Percentiles rank a stretch among this genome's conserved stretches.
phyloP scores from a whole-genome alignment of 1,140 invertebrate species.

The Mizuhopecten yessoensis region DNA sequence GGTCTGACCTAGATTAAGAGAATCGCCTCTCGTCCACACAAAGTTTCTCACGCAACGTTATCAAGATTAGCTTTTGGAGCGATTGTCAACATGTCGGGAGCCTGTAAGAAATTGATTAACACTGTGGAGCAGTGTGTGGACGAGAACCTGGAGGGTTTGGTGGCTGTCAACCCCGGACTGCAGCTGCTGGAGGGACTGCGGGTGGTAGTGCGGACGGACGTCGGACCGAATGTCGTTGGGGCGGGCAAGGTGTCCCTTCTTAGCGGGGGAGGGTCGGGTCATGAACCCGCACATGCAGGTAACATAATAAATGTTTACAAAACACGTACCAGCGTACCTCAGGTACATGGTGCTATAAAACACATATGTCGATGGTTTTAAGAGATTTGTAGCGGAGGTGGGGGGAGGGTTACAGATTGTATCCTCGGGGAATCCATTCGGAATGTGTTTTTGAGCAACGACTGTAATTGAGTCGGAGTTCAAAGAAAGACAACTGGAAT shows the following conservation, averaged over 20 bases:
- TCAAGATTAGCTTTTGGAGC: not conserved
- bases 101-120: slow-evolving; percentile 88
- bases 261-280: slow-evolving; percentile 92
- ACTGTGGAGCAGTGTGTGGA: slow-evolving; percentile 87
- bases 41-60: not conserved
- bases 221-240: slow-evolving; percentile 83
- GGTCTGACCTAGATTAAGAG: not conserved
- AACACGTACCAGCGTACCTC: too few relatives aligned
- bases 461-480: too few relatives aligned
- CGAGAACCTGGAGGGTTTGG: slow-evolving; percentile 88
- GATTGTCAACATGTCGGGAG: slow-evolving; percentile 39
- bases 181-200: slow-evolving; percentile 86
- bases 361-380: too few relatives aligned
- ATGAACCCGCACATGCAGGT: slow-evolving; percentile 92
- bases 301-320: slow-evolving; percentile 45
- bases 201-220: slow-evolving; percentile 86
- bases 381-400: too few relatives aligned
- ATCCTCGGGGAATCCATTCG: too few relatives aligned
- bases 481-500: too few relatives aligned
- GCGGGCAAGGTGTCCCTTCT: slow-evolving; percentile 88
- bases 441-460: too few relatives aligned
- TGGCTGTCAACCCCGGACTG: slow-evolving; percentile 86
- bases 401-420: too few relatives aligned
- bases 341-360: too few relatives aligned
- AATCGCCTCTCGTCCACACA: too few relatives aligned